Base-by-base conservation (phyloP, 2,797 vertebrate genomes). In the Percopsis omiscomaycus region DNA sequence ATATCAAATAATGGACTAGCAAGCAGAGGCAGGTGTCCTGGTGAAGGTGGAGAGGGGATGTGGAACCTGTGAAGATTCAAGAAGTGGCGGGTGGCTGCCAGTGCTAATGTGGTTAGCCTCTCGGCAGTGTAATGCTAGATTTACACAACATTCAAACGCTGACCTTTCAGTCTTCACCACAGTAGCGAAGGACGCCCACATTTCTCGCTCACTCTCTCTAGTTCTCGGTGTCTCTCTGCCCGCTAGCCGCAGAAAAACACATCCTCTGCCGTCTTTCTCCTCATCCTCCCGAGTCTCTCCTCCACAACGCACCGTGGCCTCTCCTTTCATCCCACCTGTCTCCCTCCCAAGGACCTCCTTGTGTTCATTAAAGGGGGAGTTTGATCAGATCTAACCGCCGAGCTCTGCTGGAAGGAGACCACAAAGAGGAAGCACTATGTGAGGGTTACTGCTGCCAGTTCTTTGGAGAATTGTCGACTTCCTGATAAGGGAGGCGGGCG, bases 141-240 rank as follows among this genome's bases (percentile, higher is more conserved):
- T 89, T 89, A 79, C 81, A 81, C 73, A 80, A 71, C 70, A 74
- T 67, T 85, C 79, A 77, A 84, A 86, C 74, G 74, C 81, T 85
- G 88, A 91, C 89, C 89, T 90, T 86, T 83, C 72, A 70, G 79
- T 86, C 81, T 77, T 83, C 9, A 61, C 79, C 79, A 81, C 67
- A 82, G 84, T 80, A 82, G 84, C 80, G 80, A 70, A 73, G 74
- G 78, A 89, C 80, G 73, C 85, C 85, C 83, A 87, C 86, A 73
- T 80, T 65, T 68, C 61, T 70, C 58, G 61, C 59, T 30, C 16
- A 68, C 69, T 47, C 61, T 69, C 77, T 71, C 63, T 14, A 6
- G 4, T 13, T 15, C 53, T 55, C 29, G 4, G 29, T 30, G 29
- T 55, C 53, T 14, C 32, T 30, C 13, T 13, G 28, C 27, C 13